Base-by-base conservation (phyloP, 2,888 invertebrate genomes). In the Nomada fucata region DNA sequence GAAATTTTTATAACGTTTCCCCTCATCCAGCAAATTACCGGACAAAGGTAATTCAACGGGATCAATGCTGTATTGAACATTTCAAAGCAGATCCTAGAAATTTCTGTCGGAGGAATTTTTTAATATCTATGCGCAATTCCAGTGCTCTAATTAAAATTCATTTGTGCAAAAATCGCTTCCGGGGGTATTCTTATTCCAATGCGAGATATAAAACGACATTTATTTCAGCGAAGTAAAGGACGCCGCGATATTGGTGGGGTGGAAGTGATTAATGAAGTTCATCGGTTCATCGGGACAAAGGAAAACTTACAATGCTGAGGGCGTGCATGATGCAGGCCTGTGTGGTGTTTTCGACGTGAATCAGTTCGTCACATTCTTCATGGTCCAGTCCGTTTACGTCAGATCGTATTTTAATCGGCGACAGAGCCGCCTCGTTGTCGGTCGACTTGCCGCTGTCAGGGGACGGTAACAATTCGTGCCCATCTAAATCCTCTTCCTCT, bases 281-380 rank as follows among this genome's bases (percentile, higher is more conserved):
- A n/a, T 36, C 18, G 3, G 1, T 13, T 18, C 53, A 20, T n/a
- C 20, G 18, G 50, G 11, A 50, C n/a, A 15, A 36, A 18, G 1
- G 5, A 20, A 13, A 20, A 92, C 95, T 95, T 84, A 95, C 95
- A 90, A 95, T 95, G 90, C 94, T 95, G 85, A 95, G 92, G 36
- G 95, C 94, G 89, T 95, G 95, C 93, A 95, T 94, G 88, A 95
- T 95, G 90, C 95, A 95, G 60, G 94, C 94, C 88, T 94, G 94
- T 70, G 94, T 93, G 63, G 93, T 91, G 77, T 94, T 91, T 86
- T 94, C 94, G 64, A 94, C 94, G 89, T 95, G 94, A 93, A 95
- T 94, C 83, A 95, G 90, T 84, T 95, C 95, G 83, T 95, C 95
- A 78, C 94, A 92, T 86, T 95, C 95, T 87, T 95, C 95, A 89